Conservation (phyloP, 2,113 vertebrate genomes). For the Campylomormyrus numenius region DNA sequence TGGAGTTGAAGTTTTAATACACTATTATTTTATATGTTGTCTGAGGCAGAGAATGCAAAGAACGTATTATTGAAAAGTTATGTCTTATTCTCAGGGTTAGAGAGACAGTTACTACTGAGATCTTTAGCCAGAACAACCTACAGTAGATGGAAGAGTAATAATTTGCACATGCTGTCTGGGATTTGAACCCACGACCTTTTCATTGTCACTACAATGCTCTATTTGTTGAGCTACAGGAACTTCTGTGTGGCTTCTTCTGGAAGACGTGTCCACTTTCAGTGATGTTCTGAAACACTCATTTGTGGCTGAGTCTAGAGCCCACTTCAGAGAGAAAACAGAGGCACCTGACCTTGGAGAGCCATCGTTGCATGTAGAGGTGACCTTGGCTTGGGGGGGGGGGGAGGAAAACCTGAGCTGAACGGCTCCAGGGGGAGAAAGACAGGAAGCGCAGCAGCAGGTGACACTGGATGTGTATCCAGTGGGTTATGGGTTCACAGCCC, state of each 20-base stretch:
- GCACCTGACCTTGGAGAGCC: neutral
- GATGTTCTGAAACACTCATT: neutral
- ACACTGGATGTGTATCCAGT: neutral
- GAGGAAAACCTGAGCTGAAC: neutral
- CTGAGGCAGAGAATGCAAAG: neutral
- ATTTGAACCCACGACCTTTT: neutral
- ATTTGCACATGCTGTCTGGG: neutral
- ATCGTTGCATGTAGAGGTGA: neutral
- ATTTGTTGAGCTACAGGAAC: neutral
- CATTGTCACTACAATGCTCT: neutral
- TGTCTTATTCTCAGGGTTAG: neutral
- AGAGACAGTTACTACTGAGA: neutral
- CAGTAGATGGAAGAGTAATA: neutral
- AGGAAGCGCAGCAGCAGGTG: neutral
- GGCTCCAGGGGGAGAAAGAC: too few relatives aligned
- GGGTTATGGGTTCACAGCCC: neutral
- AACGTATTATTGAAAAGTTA: neutral
- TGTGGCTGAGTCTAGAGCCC: neutral
- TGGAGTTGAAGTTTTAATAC: neutral
- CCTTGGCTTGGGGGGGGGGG: neutral
- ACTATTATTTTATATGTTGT: neutral
- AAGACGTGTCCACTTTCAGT: neutral
- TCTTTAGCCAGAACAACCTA: neutral
- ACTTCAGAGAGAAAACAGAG: neutral
- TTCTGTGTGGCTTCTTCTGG: neutral